Evolutionary conservation across 2,797 vertebrate species (phyloP), one percentile per base, ranked within the genome.

Genomic region (Silurus lanzhouensis): DNA sequence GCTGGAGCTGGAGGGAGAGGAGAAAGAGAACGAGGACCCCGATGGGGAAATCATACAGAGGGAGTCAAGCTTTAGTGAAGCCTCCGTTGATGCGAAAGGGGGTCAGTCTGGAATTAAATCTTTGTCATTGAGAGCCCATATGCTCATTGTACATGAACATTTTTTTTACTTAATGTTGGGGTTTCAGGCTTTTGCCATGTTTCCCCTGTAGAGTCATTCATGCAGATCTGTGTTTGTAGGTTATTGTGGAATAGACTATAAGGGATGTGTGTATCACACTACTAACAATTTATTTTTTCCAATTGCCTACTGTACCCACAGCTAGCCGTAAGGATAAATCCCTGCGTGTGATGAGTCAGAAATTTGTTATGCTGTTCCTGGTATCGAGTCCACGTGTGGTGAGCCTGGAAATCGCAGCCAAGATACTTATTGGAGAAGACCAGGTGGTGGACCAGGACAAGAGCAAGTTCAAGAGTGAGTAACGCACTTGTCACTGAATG

Each of bases 401-500:
- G 75, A 99, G 96, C 90, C 94, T 99, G 84, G 98, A 99, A 81
- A 91, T 97, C n/a, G 98, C 98, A 46, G 98, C 98, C 55, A 98
- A 97, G 94, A 98, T 99, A 91, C 93, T 99, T 89, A 99, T 97
- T 27, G 97, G 97, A 79, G 97, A 99, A 89, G 97, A 99, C 91
- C 97, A 98, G 20, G 92, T 94, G 12, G 95, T 96, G 66, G 96
- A 97, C 89, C 93, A 96, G 58, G 97, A 99, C 94, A 98, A 97
- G 95, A 98, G 95, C 95, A 99, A 99, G 92, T 97, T 98, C 92
- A 99, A 99, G 94, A 99, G 98, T 99, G 94, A 98, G 98, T 95
- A 84, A 78, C 13, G 12, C 2, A 3, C 27, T 20, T 12, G n/a
- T 12, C 52, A 5, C 48, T 75, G 38, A 38, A 7, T 52, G 6